Conservation (phyloP, 2,797 vertebrate genomes). For the Pipistrellus kuhlii region DNA sequence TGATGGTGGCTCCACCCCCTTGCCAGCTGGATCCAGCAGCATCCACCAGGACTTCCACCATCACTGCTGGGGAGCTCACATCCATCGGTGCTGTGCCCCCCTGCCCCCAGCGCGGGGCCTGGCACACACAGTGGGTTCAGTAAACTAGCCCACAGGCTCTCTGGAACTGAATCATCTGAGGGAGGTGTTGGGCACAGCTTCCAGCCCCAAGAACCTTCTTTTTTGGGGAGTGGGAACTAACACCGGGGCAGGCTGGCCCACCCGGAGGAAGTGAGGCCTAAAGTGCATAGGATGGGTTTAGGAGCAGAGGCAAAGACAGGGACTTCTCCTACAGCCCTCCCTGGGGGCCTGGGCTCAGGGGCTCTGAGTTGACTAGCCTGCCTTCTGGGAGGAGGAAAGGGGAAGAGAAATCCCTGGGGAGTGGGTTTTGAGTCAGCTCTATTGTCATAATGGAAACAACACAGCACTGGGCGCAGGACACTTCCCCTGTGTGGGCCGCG, state of each 20-base stretch:
- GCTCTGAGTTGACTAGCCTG: conserved; percentile 8
- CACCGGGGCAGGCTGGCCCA: neutral
- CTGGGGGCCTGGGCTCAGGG: neutral
- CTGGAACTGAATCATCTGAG: neutral
- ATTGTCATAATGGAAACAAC: conserved; percentile 67
- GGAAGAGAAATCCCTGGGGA: conserved; percentile 63
- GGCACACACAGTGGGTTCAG: neutral
- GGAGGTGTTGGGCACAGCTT: neutral
- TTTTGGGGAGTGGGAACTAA: neutral
- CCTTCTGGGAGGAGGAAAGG: conserved; percentile 59
- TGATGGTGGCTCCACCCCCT: neutral
- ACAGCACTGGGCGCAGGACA: neutral
- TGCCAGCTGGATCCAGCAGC: neutral
- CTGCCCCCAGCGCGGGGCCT: neutral
- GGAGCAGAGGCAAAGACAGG: neutral
- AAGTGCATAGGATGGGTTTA: neutral
- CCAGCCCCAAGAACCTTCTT: neutral
- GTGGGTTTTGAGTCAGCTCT: conserved; percentile 28
- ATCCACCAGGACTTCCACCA: neutral
- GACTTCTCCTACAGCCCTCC: neutral
- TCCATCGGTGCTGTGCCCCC: neutral
- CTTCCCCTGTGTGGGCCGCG: conserved; percentile 65
- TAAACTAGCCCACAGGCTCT: neutral
- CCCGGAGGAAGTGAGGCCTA: neutral
- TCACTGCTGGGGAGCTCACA: neutral